Conservation (phyloP, 2,113 vertebrate genomes). For the Sminthopsis crassicaudata region DNA sequence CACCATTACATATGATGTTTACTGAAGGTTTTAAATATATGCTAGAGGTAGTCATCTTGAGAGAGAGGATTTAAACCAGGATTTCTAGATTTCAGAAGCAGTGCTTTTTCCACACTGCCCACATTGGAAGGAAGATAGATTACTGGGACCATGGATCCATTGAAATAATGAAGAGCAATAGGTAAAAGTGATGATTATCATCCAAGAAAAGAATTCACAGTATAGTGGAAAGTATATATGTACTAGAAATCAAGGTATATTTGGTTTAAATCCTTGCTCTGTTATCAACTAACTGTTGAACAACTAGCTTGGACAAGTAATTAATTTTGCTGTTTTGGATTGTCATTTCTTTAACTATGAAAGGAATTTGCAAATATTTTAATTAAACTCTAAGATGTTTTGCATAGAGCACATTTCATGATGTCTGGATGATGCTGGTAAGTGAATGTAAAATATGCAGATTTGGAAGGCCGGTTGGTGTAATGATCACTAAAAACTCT, state of each 20-base stretch:
- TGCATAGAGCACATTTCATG: neutral
- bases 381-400: neutral
- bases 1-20: no score
- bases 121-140: neutral
- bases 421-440: neutral
- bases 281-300: neutral
- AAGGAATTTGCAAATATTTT: neutral
- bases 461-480: neutral
- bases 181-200: neutral
- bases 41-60: neutral
- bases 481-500: neutral
- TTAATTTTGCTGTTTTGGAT: neutral
- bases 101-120: neutral
- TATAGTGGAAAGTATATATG: neutral
- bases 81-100: neutral
- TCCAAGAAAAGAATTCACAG: neutral
- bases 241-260: neutral
- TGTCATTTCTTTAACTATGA: neutral
- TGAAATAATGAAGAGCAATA: neutral
- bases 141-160: neutral
- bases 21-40: no score
- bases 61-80: neutral
- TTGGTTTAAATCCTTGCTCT: neutral
- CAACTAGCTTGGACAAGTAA: neutral
- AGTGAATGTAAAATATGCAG: neutral